These are phyloP conservation scores for Centropus unirufus DNA, from an alignment of 2,113 vertebrate genomes.

Conservation along the genomic window DNA sequence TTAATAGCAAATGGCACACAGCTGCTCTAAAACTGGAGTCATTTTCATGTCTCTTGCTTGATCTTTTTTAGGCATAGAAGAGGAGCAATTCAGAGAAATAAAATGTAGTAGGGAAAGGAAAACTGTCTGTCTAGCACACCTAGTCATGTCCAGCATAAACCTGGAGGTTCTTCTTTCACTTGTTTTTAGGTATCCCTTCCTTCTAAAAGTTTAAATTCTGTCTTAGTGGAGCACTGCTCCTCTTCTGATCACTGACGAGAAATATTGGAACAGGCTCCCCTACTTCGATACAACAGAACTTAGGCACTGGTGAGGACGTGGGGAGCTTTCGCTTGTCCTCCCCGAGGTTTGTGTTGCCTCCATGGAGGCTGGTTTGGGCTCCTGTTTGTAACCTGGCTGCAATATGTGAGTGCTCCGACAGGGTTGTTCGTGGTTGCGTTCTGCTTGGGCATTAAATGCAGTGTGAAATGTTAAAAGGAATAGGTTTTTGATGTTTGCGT, in stretches of 20 bases:
- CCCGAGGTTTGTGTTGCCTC: background rate
- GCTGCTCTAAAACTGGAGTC: background rate
- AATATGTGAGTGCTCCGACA: fast-evolving
- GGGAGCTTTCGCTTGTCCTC: background rate
- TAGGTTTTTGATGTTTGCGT: background rate
- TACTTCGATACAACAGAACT: background rate
- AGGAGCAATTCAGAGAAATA: background rate
- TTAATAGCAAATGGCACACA: background rate
- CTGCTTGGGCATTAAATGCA: background rate
- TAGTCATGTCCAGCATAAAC: background rate
- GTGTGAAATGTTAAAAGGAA: background rate
- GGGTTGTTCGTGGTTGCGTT: background rate
- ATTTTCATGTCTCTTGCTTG: background rate
- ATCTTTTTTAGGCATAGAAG: background rate
- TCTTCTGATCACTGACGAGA: background rate
- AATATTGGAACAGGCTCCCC: background rate
- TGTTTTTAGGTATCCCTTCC: background rate
- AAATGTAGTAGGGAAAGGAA: background rate
- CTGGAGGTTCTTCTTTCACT: background rate
- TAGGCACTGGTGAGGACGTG: background rate
- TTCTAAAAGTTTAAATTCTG: background rate
- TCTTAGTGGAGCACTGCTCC: background rate
- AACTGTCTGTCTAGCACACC: background rate
- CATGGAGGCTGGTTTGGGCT: background rate
- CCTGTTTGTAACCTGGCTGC: background rate